Percentiles rank a stretch among this genome's conserved stretches.
These are phyloP conservation scores for Hippocampus guttulatus DNA, from an alignment of 2,113 vertebrate genomes.

Conservation along the genomic window DNA sequence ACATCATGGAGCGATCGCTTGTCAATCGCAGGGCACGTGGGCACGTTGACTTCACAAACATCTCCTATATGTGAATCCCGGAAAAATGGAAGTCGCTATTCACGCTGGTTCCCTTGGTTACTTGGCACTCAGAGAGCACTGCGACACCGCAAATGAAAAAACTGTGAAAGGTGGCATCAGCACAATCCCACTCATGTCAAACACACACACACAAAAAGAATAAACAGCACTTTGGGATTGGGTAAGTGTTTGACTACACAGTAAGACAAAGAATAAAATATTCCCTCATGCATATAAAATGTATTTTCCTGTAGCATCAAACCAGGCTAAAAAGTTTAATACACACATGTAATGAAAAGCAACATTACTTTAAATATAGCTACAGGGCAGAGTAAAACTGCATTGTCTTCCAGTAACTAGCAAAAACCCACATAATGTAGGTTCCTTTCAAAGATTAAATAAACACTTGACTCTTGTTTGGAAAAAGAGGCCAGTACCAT, in stretches of 20 bases:
- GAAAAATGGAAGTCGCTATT: background rate
- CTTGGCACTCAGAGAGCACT: background rate
- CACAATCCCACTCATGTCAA: background rate
- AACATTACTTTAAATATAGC: background rate
- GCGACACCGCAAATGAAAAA: background rate
- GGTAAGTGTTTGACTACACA: background rate
- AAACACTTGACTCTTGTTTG: slow-evolving; percentile 24
- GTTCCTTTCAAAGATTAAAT: slow-evolving; percentile 21
- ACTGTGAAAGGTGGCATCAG: background rate
- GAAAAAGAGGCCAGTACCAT: slow-evolving; percentile 6
- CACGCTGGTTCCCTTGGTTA: background rate
- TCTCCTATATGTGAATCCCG: background rate
- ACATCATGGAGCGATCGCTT: background rate
- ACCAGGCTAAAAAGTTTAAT: background rate
- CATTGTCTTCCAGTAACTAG: no score
- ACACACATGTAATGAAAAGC: background rate
- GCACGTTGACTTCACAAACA: background rate
- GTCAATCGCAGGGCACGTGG: background rate
- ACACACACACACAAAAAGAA: background rate
- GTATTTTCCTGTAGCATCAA: background rate
- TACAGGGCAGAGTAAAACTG: background rate
- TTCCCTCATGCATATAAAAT: background rate
- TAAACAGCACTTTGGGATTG: background rate
- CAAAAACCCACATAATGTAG: background rate
- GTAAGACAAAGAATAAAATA: background rate